phyloP scores from a whole-genome alignment of 2,888 invertebrate species.

The Ichneumon xanthorius region DNA sequence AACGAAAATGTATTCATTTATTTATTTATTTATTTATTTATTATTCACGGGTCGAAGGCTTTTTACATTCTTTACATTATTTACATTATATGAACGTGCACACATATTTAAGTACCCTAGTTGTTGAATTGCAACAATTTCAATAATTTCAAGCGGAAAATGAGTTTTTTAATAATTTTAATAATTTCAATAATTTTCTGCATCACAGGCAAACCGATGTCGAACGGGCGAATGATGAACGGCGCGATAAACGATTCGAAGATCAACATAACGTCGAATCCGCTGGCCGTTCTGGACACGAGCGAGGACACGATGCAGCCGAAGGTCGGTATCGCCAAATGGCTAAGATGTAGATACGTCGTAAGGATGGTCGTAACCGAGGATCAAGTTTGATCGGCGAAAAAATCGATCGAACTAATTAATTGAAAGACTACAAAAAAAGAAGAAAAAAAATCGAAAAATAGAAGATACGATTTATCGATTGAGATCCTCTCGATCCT shows the following conservation, averaged over 20 bases:
- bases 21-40: no score
- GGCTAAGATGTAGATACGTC: slow-evolving; percentile 56
- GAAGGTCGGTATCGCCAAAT: slow-evolving; percentile 81
- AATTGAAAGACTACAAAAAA: neutral
- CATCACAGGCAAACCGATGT: slow-evolving; percentile 80
- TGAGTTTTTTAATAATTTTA: neutral
- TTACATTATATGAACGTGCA: no score
- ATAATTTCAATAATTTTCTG: slow-evolving; percentile 14
- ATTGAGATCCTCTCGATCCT: slow-evolving; percentile 67
- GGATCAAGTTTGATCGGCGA: slow-evolving; percentile 50
- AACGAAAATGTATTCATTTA: no score
- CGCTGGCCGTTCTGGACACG: slow-evolving; percentile 88
- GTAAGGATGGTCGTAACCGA: slow-evolving; percentile 43
- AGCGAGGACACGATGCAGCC: slow-evolving; percentile 87
- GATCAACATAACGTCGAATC: slow-evolving; percentile 92
- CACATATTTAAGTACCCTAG: no score
- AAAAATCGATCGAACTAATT: slow-evolving; percentile 14
- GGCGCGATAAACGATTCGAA: slow-evolving; percentile 84
- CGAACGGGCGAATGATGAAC: slow-evolving; percentile 83
- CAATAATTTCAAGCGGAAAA: no score
- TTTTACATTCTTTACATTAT: no score
- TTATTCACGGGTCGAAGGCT: no score
- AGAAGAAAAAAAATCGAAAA: neutral
- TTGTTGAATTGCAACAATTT: no score
- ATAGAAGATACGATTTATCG: neutral